Evolutionary conservation across 1,140 invertebrate genomes (phyloP), one percentile per base, ranked within the genome.

Genomic region (Panulirus ornatus): DNA sequence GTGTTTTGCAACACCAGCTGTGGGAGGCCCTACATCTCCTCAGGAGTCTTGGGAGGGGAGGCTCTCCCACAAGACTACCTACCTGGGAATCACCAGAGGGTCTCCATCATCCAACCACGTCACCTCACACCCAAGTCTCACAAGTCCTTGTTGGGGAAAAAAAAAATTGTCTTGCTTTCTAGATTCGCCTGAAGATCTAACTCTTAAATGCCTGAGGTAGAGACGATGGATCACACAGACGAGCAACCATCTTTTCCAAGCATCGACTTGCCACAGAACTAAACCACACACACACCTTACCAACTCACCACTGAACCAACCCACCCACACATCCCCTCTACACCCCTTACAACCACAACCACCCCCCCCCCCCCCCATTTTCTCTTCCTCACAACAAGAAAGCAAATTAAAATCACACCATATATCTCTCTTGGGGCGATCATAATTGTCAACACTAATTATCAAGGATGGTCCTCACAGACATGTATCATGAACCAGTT

Each of bases 381-480:
- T 54, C 34, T 34, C 14, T n/a, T 78, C 58, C 44, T 87, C 51
- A 16, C 54, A 38, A 36, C n/a, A 51, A 34, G 63, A 89, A 89
- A 89, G 63, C 79, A 84, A 89, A 89, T 89, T 89, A 84, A 89
- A 83, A 84, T 84, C 79, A 36, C 88, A 44, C 51, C 79, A 75
- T 89, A 83, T 42, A 75, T 89, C 88, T 83, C 70, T 34, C 70
- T 34, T 0, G 47, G 36, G 51, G 63, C 36, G 78, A 89, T 89
- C 88, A 84, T 89, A 89, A 89, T 89, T 89, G 88, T 89, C 88
- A 84, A 76, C 47, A 54, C 58, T 89, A 89, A 89, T 89, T 89
- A 89, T 89, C 88, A 84, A 44, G 79, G 76, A 89, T 76, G 88
- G 88, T 84, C 79, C 75, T 47, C 66, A 30, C 34, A 30, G 88